Evolutionary conservation across 2,888 invertebrate species (phyloP), one percentile per base, ranked within the genome.

Genomic region (Pseudococcus viburni): DNA sequence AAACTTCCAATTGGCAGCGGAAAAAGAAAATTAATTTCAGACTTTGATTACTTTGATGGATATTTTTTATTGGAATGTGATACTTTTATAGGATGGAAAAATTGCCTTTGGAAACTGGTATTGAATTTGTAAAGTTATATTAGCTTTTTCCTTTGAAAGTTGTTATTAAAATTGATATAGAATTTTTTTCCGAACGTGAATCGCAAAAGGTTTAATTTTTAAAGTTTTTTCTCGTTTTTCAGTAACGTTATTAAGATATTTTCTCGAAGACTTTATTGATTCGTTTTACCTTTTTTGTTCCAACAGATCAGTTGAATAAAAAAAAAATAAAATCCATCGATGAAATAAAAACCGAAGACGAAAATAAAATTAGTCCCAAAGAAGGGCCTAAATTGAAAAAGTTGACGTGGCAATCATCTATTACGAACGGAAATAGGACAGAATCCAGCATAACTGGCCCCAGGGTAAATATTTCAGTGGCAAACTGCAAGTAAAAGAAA

Each of bases 341-440:
- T 22, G 85, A 85, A 64, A 42, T 59, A 55, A 83, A 51, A 88
- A 15, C 17, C 77, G 51, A 80, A 55, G 88, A 46, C 9, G 42
- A 19, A 48, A 19, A 7, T n/a, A 80, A 22, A 55, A 15, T 15
- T n/a, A 26, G 39, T 51, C 48, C 22, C 6, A 59, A 88, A 59
- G 55, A 55, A 19, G 46, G 26, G n/a, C 22, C 39, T n/a, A 42
- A 59, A 26, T 33, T 84, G 26, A 88, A 88, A 51, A 88, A 88
- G 22, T 33, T 88, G 19, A 88, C 84, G 12, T 88, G 88, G 88
- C 88, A 88, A 48, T 85, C 88, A n/a, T 88, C 88, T 9, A 88
- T 88, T 2, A 73, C 85, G 0, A 85, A 88, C 51, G 85, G 59
- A 39, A 88, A 73, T 48, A 85, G 77, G 39, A 77, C 46, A 8